Evolutionary conservation across 2,888 invertebrate species (phyloP).

Genomic region (Apocheima hispidaria): DNA sequence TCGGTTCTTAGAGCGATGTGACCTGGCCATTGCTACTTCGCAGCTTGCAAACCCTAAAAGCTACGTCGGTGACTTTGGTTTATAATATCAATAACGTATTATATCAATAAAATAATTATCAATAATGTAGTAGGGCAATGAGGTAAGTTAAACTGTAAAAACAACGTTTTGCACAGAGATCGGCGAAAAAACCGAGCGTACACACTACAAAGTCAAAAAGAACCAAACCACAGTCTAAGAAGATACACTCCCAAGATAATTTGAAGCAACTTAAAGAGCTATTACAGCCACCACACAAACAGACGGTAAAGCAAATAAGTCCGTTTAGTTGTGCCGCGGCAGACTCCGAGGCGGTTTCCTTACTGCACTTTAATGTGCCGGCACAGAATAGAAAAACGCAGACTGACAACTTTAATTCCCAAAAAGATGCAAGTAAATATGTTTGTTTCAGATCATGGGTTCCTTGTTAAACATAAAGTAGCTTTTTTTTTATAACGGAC

Average conservation of each 20-base stretch:
- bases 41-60: too few species aligned
- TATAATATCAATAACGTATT: too few species aligned
- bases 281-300: conserved; percentile 40
- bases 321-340: conserved; percentile 52
- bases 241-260: conserved; percentile 14
- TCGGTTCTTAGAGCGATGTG: too few species aligned
- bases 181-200: not conserved
- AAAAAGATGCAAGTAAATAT: too few species aligned
- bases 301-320: conserved; percentile 50
- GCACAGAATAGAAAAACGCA: conserved; percentile 9
- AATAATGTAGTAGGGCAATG: too few species aligned
- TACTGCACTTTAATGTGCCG: conserved; percentile 76
- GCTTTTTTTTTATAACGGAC: too few species aligned
- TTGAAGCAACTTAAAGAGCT: conserved; percentile 25
- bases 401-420: not conserved
- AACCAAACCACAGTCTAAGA: conserved; percentile 5
- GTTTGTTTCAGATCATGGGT: too few species aligned
- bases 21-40: too few species aligned
- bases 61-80: too few species aligned
- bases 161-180: not conserved
- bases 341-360: conserved; percentile 65
- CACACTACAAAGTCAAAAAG: not conserved
- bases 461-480: too few species aligned
- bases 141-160: too few species aligned
- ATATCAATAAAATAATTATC: too few species aligned